These are phyloP conservation scores for Procambarus clarkii DNA, from an alignment of 1,140 invertebrate species.

Conservation along the genomic window DNA sequence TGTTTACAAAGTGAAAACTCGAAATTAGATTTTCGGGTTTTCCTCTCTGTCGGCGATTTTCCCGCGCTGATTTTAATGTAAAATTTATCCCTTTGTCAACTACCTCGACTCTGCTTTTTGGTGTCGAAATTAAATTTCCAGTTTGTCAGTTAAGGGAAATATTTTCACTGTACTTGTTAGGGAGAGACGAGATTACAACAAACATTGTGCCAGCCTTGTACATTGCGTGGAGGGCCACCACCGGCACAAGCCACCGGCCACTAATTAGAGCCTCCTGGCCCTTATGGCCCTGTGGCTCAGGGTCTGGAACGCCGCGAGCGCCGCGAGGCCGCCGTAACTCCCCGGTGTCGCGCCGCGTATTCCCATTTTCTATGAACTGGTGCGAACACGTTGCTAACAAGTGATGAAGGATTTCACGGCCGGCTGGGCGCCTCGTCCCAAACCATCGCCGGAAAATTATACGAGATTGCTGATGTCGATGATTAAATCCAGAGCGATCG, in stretches of 20 bases:
- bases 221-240: slow-evolving; percentile 18
- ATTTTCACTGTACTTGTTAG: slow-evolving; percentile 65
- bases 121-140: slow-evolving; percentile 67
- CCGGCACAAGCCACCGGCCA: neutral
- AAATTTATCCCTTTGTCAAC: slow-evolving; percentile 62
- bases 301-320: neutral
- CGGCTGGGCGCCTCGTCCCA: slow-evolving; percentile 55
- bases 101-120: slow-evolving; percentile 54
- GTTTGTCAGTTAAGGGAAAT: slow-evolving; percentile 70
- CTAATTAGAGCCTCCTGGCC: slow-evolving; percentile 22
- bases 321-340: neutral
- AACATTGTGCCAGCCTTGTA: slow-evolving; percentile 61
- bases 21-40: slow-evolving; percentile 55
- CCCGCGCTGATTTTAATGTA: slow-evolving; percentile 57
- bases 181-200: slow-evolving; percentile 58
- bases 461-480: slow-evolving; percentile 67
- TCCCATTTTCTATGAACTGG: slow-evolving; percentile 67
- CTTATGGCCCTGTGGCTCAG: slow-evolving; percentile 16
- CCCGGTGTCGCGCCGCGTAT: neutral
- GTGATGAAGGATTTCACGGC: slow-evolving; percentile 62
- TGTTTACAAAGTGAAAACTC: slow-evolving; percentile 53
- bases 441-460: slow-evolving; percentile 63
- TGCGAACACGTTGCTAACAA: slow-evolving; percentile 63
- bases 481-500: slow-evolving; percentile 48
- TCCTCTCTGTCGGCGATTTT: slow-evolving; percentile 17